Evolutionary conservation across 2,888 invertebrate species (phyloP).

Genomic region (Parthenolecanium corni): DNA sequence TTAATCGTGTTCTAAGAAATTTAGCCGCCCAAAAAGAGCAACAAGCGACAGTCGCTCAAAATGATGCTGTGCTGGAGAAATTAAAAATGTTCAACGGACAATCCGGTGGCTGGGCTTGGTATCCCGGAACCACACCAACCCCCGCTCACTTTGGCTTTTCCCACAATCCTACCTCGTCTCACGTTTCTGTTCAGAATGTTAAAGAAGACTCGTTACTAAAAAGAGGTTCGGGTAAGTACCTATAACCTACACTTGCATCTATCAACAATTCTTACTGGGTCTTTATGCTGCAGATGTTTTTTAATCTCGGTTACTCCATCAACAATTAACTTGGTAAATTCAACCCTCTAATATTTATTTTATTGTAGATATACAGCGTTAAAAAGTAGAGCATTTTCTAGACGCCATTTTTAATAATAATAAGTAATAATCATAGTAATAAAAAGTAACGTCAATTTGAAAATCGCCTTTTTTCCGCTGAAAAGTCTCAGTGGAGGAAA

Average conservation of each 20-base stretch:
- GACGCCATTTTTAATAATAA: no score
- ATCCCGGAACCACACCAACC: constrained; percentile 31
- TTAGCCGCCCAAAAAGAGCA: constrained; percentile 94
- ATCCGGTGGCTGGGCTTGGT: constrained; percentile 40
- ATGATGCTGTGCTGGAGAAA: constrained; percentile 88
- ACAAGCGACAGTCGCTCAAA: constrained; percentile 49
- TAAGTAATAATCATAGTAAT: no score
- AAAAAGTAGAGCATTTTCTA: no score
- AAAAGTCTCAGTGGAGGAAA: no score
- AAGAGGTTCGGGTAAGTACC: constrained; percentile 31
- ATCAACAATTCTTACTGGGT: no score
- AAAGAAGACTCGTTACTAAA: constrained; percentile 23
- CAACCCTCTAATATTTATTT: no score
- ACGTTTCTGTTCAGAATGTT: constrained; percentile 25
- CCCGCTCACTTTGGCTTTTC: constrained; percentile 29
- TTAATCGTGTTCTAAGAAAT: constrained; percentile 93
- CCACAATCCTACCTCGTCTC: constrained; percentile 29
- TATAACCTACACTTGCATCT: not conserved
- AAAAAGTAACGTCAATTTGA: no score
- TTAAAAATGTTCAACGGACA: constrained; percentile 90
- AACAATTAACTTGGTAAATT: no score
- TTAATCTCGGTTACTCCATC: no score
- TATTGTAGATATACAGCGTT: no score
- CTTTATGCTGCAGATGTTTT: no score
- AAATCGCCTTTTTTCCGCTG: no score